These are phyloP conservation scores for Coremacera marginata DNA, from an alignment of 2,888 invertebrate species.

Conservation along the genomic window DNA sequence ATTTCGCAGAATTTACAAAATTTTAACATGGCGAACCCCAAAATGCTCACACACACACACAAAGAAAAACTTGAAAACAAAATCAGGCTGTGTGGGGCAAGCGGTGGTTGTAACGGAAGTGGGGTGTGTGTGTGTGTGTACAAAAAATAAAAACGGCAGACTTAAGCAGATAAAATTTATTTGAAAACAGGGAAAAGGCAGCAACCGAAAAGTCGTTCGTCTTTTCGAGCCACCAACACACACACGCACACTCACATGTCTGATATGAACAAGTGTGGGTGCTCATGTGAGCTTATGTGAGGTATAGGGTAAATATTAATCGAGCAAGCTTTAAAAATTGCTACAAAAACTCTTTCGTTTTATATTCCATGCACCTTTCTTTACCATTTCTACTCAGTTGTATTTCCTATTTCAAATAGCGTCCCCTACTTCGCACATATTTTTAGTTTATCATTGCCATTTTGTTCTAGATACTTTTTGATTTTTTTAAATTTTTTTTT, in stretches of 20 bases:
- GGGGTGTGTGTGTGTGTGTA: not conserved
- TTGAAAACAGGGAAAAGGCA: slow-evolving; percentile 50
- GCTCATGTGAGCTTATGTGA: not conserved
- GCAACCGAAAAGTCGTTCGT: slow-evolving; percentile 48
- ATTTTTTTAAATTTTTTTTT: not conserved
- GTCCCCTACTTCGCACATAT: not conserved
- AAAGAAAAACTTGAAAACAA: not conserved
- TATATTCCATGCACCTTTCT: not conserved
- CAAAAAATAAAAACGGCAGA: slow-evolving; percentile 31
- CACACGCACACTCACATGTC: no score
- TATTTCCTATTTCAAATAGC: not conserved
- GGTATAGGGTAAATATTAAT: slow-evolving; percentile 10
- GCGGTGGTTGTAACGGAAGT: not conserved
- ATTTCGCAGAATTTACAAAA: slow-evolving; percentile 45
- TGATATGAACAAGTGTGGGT: not conserved
- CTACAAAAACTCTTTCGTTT: slow-evolving; percentile 6
- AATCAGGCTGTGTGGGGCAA: not conserved
- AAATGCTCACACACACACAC: not conserved
- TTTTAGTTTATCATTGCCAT: slow-evolving; percentile 14
- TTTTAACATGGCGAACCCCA: slow-evolving; percentile 32
- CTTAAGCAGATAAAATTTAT: slow-evolving; percentile 48
- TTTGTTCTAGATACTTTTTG: slow-evolving; percentile 1
- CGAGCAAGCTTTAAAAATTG: slow-evolving; percentile 17
- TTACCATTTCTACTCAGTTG: not conserved
- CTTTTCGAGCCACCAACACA: slow-evolving; percentile 21